Conservation (phyloP, 2,888 invertebrate species). For the Kuschelorhynchus macadamiae region DNA sequence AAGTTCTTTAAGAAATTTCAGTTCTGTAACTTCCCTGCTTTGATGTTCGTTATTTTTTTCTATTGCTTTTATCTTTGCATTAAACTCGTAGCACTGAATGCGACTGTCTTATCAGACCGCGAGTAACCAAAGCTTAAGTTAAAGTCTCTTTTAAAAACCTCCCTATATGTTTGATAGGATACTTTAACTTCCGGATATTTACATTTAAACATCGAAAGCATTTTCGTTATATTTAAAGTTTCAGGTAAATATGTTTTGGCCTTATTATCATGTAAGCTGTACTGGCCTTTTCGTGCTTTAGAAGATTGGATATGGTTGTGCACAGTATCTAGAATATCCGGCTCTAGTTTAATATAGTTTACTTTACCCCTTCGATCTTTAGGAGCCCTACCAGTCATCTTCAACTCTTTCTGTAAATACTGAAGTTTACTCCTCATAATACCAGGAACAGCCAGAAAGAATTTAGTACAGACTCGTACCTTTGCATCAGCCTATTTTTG, state of each 20-base stretch:
- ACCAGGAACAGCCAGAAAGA: constrained; percentile 17
- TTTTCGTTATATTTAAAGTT: constrained; percentile 3
- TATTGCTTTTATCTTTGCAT: constrained; percentile 7
- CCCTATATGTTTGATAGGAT: constrained; percentile 15
- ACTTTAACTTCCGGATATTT: constrained; percentile 18
- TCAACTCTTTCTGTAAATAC: constrained; percentile 22
- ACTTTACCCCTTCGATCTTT: background rate
- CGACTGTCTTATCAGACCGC: constrained; percentile 15
- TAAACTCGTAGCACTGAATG: constrained; percentile 6
- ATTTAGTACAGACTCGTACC: constrained; percentile 14
- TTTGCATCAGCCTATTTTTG: constrained; percentile 7
- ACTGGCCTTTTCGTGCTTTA: background rate
- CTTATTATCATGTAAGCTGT: constrained; percentile 2
- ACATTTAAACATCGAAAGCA: constrained; percentile 10
- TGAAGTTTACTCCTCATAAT: constrained; percentile 15
- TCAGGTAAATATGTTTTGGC: background rate
- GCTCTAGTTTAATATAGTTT: background rate
- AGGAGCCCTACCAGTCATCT: constrained; percentile 2
- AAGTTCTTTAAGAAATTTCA: too few relatives aligned
- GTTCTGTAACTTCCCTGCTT: too few relatives aligned
- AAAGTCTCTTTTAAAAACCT: constrained; percentile 12
- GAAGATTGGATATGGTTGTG: constrained; percentile 3
- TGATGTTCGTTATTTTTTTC: too few relatives aligned
- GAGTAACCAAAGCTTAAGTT: constrained; percentile 14
- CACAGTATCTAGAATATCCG: background rate